Conservation (phyloP, 1,140 invertebrate genomes). For the Ptiloglossa arizonensis region DNA sequence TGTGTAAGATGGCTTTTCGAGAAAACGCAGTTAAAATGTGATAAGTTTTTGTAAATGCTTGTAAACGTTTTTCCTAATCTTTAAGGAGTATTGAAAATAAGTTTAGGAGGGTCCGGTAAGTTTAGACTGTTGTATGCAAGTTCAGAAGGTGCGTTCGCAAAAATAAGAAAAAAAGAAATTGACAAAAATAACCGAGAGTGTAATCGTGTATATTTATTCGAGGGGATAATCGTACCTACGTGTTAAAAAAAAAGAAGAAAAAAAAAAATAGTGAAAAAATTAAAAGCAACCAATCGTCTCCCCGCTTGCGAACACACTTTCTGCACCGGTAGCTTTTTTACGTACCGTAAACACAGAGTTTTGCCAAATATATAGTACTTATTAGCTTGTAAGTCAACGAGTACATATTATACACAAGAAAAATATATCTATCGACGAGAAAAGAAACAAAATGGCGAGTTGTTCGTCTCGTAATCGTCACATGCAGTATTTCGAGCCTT, state of each 20-base stretch:
- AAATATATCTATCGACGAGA: slow-evolving; percentile 60
- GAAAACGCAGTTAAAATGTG: slow-evolving; percentile 79
- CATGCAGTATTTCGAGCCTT: slow-evolving; percentile 27
- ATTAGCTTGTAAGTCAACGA: slow-evolving; percentile 76
- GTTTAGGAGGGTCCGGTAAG: slow-evolving; percentile 72
- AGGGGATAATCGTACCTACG: slow-evolving; percentile 1
- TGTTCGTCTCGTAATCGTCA: slow-evolving; percentile 30
- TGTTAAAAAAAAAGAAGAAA: not conserved
- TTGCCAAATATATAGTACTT: slow-evolving; percentile 82
- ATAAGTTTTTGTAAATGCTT: slow-evolving; percentile 83
- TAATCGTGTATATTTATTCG: slow-evolving; percentile 41
- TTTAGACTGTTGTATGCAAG: slow-evolving; percentile 71
- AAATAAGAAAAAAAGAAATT: not conserved
- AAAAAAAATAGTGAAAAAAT: not conserved
- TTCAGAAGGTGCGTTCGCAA: slow-evolving; percentile 70
- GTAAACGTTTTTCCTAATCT: slow-evolving; percentile 80
- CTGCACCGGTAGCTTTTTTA: slow-evolving; percentile 81
- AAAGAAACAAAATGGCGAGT: slow-evolving; percentile 23
- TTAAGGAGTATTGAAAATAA: slow-evolving; percentile 74
- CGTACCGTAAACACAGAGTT: slow-evolving; percentile 77
- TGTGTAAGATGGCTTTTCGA: slow-evolving; percentile 75
- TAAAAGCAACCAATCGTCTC: slow-evolving; percentile 7
- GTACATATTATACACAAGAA: slow-evolving; percentile 56
- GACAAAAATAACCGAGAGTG: not conserved
- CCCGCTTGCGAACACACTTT: slow-evolving; percentile 69